These are phyloP conservation scores for Exocentrus adspersus DNA, from an alignment of 2,888 invertebrate species.

Conservation along the genomic window DNA sequence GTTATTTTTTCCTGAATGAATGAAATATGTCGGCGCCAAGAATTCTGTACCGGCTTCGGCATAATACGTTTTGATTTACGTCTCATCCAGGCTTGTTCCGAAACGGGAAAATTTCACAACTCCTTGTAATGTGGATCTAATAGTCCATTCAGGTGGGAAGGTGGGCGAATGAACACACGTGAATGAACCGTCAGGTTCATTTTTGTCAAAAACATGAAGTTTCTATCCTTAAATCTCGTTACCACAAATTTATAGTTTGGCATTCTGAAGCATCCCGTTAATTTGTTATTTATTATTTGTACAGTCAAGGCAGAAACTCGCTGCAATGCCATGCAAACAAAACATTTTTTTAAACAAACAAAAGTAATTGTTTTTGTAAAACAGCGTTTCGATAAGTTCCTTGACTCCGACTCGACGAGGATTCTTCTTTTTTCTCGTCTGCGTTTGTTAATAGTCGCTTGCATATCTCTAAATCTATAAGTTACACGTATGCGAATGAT, in stretches of 20 bases:
- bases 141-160: neutral
- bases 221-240: too few relatives aligned
- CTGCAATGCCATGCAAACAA: neutral
- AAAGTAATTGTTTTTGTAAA: neutral
- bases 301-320: neutral
- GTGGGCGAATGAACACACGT: neutral
- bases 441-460: neutral
- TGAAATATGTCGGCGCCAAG: slow-evolving; percentile 19
- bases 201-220: too few relatives aligned
- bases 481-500: neutral
- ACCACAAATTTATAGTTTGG: too few relatives aligned
- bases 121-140: neutral
- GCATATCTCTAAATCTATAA: slow-evolving; percentile 3
- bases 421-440: neutral
- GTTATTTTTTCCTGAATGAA: slow-evolving; percentile 6
- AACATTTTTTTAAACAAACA: neutral
- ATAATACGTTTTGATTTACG: neutral
- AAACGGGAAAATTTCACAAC: neutral
- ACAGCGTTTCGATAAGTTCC: neutral
- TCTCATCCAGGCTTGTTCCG: neutral
- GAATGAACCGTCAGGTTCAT: neutral
- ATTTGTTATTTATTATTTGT: neutral
- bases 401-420: neutral
- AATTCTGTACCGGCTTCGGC: neutral
- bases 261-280: too few relatives aligned